A percentile compares a stretch with the other conserved stretches of the same genome.
These are phyloP conservation scores for Belonocnema kinseyi DNA, from an alignment of 1,140 invertebrate genomes.

Conservation along the genomic window DNA sequence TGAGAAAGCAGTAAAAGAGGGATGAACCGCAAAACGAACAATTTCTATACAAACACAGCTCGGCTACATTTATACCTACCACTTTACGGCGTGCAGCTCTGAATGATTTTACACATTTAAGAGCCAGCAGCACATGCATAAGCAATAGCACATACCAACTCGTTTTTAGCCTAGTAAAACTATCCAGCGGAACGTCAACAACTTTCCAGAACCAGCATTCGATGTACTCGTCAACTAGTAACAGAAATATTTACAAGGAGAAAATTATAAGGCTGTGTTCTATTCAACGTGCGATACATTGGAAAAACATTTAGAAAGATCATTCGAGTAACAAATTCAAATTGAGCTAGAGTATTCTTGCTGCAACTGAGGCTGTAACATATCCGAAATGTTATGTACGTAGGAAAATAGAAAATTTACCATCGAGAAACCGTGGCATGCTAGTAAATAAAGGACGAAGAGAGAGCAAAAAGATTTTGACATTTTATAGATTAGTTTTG, in stretches of 20 bases:
- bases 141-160: constrained; percentile 30
- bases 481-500: constrained; percentile 19
- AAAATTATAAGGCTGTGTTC: constrained; percentile 11
- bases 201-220: background rate
- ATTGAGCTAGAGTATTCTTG: too few relatives aligned
- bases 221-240: constrained; percentile 15
- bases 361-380: too few relatives aligned
- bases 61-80: background rate
- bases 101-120: constrained; percentile 32
- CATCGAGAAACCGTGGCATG: background rate
- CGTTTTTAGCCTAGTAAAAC: constrained; percentile 25
- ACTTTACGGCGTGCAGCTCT: constrained; percentile 22
- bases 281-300: constrained; percentile 20
- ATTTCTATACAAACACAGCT: constrained; percentile 27
- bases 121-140: constrained; percentile 22
- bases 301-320: background rate
- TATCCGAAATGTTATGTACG: too few relatives aligned
- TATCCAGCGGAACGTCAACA: constrained; percentile 22
- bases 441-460: background rate
- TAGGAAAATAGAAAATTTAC: background rate
- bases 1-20: constrained; percentile 4
- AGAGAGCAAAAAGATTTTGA: constrained; percentile 16
- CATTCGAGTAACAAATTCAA: constrained; percentile 2
- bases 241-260: constrained; percentile 15
- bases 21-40: constrained; percentile 13